A percentile compares a stretch with the other conserved stretches of the same genome.
These are phyloP conservation scores for Balearica regulorum DNA, from an alignment of 2,797 vertebrate species.

Conservation along the genomic window DNA sequence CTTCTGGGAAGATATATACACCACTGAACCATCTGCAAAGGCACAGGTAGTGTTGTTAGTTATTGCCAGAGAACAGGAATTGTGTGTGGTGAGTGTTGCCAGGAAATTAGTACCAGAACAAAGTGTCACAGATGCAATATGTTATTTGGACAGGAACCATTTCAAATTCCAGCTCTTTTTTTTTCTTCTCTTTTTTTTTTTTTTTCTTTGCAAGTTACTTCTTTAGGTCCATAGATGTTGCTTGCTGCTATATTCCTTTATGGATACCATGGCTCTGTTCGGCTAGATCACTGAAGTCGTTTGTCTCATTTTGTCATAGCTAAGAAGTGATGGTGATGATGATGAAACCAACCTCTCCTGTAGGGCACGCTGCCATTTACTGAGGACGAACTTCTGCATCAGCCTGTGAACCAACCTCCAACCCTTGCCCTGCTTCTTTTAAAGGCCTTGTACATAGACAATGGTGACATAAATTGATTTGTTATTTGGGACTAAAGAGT, in stretches of 20 bases:
- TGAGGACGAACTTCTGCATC: background rate
- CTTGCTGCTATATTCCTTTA: background rate
- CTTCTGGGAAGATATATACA: background rate
- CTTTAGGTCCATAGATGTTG: background rate
- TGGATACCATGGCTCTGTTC: background rate
- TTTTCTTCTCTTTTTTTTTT: background rate
- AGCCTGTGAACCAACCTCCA: background rate
- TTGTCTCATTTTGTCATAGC: background rate
- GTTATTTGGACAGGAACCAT: background rate
- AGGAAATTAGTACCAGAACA: conserved; percentile 27
- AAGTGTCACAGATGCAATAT: background rate
- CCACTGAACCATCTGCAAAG: background rate
- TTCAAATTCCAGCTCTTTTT: background rate
- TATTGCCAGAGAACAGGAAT: conserved; percentile 5
- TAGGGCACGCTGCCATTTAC: background rate
- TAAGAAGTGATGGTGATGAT: background rate
- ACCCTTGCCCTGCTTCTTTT: background rate
- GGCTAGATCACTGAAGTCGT: background rate
- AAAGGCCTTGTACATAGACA: background rate
- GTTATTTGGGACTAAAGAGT: background rate
- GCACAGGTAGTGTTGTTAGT: conserved; percentile 27
- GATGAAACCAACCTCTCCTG: background rate
- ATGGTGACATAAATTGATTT: background rate
- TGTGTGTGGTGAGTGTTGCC: background rate
- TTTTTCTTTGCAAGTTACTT: background rate